A percentile compares a stretch with the other conserved stretches of the same genome.
Conservation (phyloP, 2,888 invertebrate species). For the Drosophila bunnanda region DNA sequence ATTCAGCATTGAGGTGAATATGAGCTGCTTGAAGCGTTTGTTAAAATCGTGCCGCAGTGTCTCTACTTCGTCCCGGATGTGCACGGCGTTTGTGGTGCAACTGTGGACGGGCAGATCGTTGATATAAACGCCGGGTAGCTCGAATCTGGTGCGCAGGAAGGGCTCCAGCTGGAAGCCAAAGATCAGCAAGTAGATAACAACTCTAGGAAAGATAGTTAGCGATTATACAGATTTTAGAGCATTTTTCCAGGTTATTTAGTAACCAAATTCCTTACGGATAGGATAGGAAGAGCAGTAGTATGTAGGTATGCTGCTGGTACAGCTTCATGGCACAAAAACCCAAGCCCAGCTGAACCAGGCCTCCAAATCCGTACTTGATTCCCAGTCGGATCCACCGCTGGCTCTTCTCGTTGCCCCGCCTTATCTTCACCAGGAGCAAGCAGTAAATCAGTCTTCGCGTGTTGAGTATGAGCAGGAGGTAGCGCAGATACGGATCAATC, state of each 20-base stretch:
- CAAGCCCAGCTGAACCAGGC: conserved; percentile 87
- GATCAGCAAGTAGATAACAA: conserved; percentile 91
- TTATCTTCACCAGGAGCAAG: conserved; percentile 82
- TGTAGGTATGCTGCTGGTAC: conserved; percentile 89
- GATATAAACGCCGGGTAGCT: conserved; percentile 83
- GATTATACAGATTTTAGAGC: background rate
- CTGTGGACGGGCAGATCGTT: conserved; percentile 90
- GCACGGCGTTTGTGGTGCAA: conserved; percentile 89
- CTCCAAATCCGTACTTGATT: conserved; percentile 85
- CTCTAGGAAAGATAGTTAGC: conserved; percentile 84
- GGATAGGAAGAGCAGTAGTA: conserved; percentile 92
- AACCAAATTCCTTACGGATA: conserved; percentile 91
- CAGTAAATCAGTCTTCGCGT: conserved; percentile 92
- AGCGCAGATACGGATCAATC: conserved; percentile 94
- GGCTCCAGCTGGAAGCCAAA: conserved; percentile 92
- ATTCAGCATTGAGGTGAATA: conserved; percentile 92
- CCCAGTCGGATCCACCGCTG: conserved; percentile 60
- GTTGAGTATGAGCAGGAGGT: conserved; percentile 92
- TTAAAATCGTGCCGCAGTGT: conserved; percentile 94
- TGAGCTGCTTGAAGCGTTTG: conserved; percentile 93
- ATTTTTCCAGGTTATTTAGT: background rate
- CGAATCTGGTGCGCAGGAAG: conserved; percentile 88
- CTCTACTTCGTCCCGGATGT: conserved; percentile 93
- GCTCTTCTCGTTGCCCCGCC: conserved; percentile 85
- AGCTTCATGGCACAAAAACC: conserved; percentile 90